Conservation (phyloP, 92 coral and sea anemone species). For the Heliopora coerulea region DNA sequence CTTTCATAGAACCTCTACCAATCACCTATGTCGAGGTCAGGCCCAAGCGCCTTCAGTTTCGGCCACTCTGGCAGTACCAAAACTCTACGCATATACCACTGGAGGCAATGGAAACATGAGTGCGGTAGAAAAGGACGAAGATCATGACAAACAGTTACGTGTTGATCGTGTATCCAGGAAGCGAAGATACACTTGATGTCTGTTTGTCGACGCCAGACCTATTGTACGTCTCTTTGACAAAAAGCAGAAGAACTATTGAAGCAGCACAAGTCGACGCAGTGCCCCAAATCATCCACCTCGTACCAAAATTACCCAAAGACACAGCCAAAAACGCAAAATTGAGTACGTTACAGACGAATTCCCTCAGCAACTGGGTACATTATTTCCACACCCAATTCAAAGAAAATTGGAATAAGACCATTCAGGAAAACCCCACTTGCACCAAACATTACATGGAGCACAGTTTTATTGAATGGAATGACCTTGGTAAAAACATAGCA, state of each 20-base stretch:
- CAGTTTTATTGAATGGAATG: constrained; percentile 67
- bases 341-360: constrained; percentile 70
- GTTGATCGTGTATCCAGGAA: no score
- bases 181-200: no score
- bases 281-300: constrained; percentile 96
- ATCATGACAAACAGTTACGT: no score
- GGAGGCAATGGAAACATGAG: no score
- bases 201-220: constrained; percentile 67
- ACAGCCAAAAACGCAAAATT: constrained; percentile 78
- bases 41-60: no score
- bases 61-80: no score
- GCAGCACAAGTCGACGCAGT: constrained; percentile 73
- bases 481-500: constrained; percentile 82
- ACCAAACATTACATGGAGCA: constrained; percentile 71
- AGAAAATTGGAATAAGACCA: constrained; percentile 73
- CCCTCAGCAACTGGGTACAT: constrained; percentile 97
- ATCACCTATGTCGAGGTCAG: no score
- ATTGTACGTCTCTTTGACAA: constrained; percentile 63
- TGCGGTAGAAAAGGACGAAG: no score
- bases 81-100: no score
- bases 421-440: constrained; percentile 63
- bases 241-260: constrained; percentile 64
- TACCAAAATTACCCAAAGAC: constrained; percentile 85
- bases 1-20: no score
- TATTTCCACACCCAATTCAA: constrained; percentile 93